A percentile compares a stretch with the other conserved stretches of the same genome.
Evolutionary conservation across 2,113 vertebrate species (phyloP).

Genomic region (Octodon degus): DNA sequence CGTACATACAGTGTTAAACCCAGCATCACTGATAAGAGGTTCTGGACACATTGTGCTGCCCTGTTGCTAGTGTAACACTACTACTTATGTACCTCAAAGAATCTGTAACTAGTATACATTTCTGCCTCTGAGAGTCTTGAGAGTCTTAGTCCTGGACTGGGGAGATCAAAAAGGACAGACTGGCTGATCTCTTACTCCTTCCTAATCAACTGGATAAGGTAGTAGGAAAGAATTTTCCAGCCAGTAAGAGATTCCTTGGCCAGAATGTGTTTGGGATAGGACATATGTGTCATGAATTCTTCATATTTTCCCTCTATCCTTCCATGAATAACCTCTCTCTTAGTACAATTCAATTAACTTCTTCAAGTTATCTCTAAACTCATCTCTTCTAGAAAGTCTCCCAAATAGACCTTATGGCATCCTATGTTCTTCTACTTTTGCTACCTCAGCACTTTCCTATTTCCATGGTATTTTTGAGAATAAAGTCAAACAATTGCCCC

Average conservation of each 20-base stretch:
- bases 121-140: conserved; percentile 10
- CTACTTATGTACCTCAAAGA: neutral
- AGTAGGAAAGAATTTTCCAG: neutral
- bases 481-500: neutral
- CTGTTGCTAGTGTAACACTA: conserved; percentile 33
- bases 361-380: conserved; percentile 39
- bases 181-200: neutral
- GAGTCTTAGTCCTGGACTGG: neutral
- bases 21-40: conserved; percentile 55
- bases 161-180: neutral
- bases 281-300: neutral
- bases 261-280: neutral
- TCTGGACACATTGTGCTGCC: neutral
- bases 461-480: conserved; percentile 12
- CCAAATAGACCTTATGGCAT: conserved; percentile 14
- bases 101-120: neutral
- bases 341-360: conserved; percentile 14
- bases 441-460: neutral
- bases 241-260: neutral
- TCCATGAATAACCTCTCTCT: conserved; percentile 15
- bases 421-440: neutral
- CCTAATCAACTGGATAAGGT: neutral
- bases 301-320: conserved; percentile 55
- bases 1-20: conserved; percentile 35
- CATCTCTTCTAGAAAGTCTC: conserved; percentile 14